Evolutionary conservation across 2,888 invertebrate species (phyloP), one percentile per base, ranked within the genome.

Genomic region (Callyntrura sp.): DNA sequence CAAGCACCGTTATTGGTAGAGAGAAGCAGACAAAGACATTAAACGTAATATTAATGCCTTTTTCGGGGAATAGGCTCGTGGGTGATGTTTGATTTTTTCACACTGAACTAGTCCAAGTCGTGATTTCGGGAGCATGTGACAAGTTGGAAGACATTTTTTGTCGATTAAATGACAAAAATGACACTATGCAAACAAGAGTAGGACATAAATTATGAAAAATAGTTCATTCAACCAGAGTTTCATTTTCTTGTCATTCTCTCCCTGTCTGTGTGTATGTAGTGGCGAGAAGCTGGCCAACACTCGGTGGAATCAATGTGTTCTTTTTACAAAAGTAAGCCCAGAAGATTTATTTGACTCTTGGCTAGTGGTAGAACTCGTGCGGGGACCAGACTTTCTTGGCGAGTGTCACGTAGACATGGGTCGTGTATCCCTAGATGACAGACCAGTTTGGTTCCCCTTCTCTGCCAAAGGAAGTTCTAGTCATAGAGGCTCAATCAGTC

Each of bases 401-500:
- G 92, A 91, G 94, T 65, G 95, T 25, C 94, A 96, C 94, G 95
- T 97, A 94, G 97, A 98, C 93, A 95, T 98, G 90, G 96, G 97
- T 94, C 97, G 97, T 94, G 98, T 98, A 2, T 97, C 98, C 94
- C 96, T 98, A 43, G 97, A 98, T 94, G 98, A 98, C 94, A 96
- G 97, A 88, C 97, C 98, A 0, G 97, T 97, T 73, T 98, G 98
- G 98, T 98, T 98, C 95, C 96, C 93, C 23, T 93, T 93, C 91
- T 93, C 93, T 4, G 86, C 92, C 81, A 93, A 93, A 62, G 93
- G 93, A 55, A 93, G 92, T 83, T 93, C 93, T 68, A 92, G 91
- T 90, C 93, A 93, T 88, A 91, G 93, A 65, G 93, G 93, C 82
- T 93, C 93, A 78, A 93, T 93, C 79, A 91, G 91, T 68, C 93